Conservation (phyloP, 2,888 invertebrate species). For the Stratiomys singularior region DNA sequence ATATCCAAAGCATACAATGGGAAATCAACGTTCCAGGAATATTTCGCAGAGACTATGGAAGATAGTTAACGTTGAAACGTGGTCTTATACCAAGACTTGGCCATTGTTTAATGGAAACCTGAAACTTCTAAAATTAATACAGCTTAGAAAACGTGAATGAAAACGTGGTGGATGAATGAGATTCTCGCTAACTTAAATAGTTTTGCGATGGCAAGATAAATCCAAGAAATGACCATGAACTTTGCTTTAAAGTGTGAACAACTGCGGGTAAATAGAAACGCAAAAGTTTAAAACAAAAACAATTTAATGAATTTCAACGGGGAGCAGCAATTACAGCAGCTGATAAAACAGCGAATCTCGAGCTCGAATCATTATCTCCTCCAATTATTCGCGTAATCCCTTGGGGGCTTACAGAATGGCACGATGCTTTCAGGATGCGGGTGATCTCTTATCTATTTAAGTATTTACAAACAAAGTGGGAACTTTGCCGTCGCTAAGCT, state of each 20-base stretch:
- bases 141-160: no score
- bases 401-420: constrained; percentile 20
- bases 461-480: constrained; percentile 21
- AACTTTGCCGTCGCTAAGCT: constrained; percentile 19
- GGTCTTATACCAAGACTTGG: no score
- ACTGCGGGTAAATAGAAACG: not conserved
- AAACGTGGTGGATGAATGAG: no score
- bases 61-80: no score
- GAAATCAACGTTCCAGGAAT: no score
- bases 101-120: no score
- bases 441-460: constrained; percentile 14
- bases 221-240: not conserved
- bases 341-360: constrained; percentile 23
- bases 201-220: not conserved
- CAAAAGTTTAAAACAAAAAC: constrained; percentile 21
- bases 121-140: no score
- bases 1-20: no score
- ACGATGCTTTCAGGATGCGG: not conserved
- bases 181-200: no score
- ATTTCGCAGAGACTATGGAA: no score
- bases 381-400: constrained; percentile 41
- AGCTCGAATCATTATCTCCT: constrained; percentile 29
- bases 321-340: constrained; percentile 23
- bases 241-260: not conserved
- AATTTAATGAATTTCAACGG: constrained; percentile 7